Percentiles rank a stretch among this genome's conserved stretches.
Evolutionary conservation across 2,888 invertebrate genomes (phyloP).

Genomic region (Villa cingulata): DNA sequence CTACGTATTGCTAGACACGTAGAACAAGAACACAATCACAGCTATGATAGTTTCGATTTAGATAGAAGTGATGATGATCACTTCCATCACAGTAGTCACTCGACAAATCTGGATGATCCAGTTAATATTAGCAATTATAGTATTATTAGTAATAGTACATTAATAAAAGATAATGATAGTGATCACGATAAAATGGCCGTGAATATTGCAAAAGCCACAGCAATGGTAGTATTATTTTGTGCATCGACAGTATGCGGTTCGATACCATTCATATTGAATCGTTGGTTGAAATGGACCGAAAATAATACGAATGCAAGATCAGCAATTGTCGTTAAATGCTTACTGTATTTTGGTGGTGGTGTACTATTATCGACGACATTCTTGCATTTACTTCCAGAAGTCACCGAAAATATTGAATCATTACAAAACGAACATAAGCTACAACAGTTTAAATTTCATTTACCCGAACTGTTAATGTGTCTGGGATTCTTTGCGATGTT

Average conservation of each 20-base stretch:
- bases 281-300: constrained; percentile 47
- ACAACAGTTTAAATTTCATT: constrained; percentile 43
- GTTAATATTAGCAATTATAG: too few relatives aligned
- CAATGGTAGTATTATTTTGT: constrained; percentile 62
- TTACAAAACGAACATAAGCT: constrained; percentile 39
- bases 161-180: constrained; percentile 17
- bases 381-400: constrained; percentile 67
- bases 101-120: too few relatives aligned
- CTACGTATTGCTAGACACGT: background rate
- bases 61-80: background rate
- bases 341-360: constrained; percentile 74
- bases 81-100: background rate
- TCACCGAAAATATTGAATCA: constrained; percentile 50
- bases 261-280: constrained; percentile 55
- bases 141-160: constrained; percentile 9
- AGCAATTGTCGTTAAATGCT: constrained; percentile 40
- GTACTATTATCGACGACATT: constrained; percentile 71
- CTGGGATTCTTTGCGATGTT: constrained; percentile 64
- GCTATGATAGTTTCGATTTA: too few relatives aligned
- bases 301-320: constrained; percentile 25
- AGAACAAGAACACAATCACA: background rate
- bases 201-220: constrained; percentile 58
- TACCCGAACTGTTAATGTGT: constrained; percentile 61
- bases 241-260: constrained; percentile 65
- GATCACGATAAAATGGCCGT: constrained; percentile 36